Evolutionary conservation across 2,888 invertebrate species (phyloP).

Genomic region (Petrophora chlorosata): DNA sequence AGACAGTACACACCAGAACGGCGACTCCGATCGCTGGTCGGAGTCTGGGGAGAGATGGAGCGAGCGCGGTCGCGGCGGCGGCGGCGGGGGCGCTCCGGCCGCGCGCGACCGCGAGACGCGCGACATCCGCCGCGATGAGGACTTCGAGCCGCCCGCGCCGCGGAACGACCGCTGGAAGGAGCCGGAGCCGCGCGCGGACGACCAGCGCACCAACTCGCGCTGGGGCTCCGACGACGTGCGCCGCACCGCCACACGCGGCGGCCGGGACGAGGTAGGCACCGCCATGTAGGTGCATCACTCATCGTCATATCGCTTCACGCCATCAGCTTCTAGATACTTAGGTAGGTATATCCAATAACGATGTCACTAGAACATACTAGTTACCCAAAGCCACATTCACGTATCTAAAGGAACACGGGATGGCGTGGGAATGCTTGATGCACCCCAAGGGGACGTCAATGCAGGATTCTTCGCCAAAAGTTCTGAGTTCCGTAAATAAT

Average conservation of each 20-base stretch:
- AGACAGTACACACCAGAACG: conserved; percentile 78
- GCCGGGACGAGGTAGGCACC: conserved; percentile 70
- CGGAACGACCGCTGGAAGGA: conserved; percentile 87
- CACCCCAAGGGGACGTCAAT: no score
- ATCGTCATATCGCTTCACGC: conserved; percentile 1
- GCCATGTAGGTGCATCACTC: conserved; percentile 9
- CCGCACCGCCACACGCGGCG: conserved; percentile 68
- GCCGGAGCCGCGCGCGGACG: conserved; percentile 74
- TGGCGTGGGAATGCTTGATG: no score
- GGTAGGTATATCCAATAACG: no score
- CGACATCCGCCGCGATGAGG: conserved; percentile 56
- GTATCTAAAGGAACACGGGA: no score
- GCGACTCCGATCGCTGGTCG: conserved; percentile 77
- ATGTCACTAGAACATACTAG: no score
- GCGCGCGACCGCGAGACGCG: conserved; percentile 39
- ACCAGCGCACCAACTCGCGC: conserved; percentile 64
- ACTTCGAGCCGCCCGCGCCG: conserved; percentile 72
- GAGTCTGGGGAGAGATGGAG: conserved; percentile 57
- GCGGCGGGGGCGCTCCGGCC: conserved; percentile 41
- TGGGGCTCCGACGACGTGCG: conserved; percentile 78
- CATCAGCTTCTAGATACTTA: no score
- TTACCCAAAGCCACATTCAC: no score
- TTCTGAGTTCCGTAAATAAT: no score
- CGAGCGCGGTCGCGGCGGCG: conserved; percentile 45
- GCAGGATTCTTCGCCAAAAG: no score